phyloP scores from a whole-genome alignment of 2,113 vertebrate species.

The Gasterosteus nipponicus region DNA sequence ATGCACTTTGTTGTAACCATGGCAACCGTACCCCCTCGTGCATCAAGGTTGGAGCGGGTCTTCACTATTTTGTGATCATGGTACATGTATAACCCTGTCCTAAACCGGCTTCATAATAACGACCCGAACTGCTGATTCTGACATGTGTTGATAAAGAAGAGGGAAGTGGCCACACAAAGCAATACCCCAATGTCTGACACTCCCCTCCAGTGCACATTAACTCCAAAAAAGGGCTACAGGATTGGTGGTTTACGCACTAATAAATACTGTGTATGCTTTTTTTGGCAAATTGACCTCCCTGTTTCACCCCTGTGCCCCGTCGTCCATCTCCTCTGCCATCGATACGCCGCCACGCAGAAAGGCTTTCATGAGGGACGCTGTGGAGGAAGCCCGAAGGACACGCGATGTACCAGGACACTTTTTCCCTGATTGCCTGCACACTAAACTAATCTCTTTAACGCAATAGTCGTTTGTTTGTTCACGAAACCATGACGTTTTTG shows the following conservation, averaged over 20 bases:
- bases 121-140: constrained; percentile 14
- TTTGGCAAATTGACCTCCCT: constrained; percentile 22
- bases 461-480: constrained; percentile 67
- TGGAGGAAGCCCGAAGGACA: constrained; percentile 33
- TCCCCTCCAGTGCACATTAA: constrained; percentile 54
- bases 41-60: constrained; percentile 39
- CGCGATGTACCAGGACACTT: neutral
- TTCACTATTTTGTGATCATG: constrained; percentile 55
- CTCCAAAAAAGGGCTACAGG: constrained; percentile 74
- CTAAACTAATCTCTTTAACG: constrained; percentile 49
- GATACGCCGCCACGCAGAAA: constrained; percentile 1
- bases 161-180: constrained; percentile 39
- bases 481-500: constrained; percentile 21
- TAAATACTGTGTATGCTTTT: constrained; percentile 29
- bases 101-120: constrained; percentile 20
- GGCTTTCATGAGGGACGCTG: constrained; percentile 2
- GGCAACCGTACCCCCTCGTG: constrained; percentile 28
- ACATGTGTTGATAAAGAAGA: neutral
- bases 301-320: neutral
- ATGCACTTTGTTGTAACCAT: constrained; percentile 58
- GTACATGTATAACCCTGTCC: constrained; percentile 44
- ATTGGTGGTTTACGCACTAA: constrained; percentile 54
- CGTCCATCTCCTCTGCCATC: constrained; percentile 11
- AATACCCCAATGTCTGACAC: constrained; percentile 52
- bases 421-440: constrained; percentile 40